Evolutionary conservation across 2,797 vertebrate species (phyloP).

Genomic region (Chaetodon trifasciatus): DNA sequence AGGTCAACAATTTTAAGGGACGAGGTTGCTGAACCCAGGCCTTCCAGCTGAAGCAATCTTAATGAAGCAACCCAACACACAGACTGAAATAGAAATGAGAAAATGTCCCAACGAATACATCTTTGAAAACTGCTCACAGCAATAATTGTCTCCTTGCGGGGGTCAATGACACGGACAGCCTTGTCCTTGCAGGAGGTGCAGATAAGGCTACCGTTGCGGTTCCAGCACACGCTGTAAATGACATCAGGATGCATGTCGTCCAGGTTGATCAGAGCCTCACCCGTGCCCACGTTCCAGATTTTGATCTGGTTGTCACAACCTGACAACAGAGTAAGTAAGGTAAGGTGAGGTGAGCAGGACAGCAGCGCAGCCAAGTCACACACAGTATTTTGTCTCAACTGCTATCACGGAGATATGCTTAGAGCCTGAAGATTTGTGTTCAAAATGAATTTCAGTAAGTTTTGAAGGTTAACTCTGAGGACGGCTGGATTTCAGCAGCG

Average conservation of each 20-base stretch:
- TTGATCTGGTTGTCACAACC: constrained; percentile 95
- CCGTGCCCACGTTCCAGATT: constrained; percentile 97
- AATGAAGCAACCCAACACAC: too few relatives aligned
- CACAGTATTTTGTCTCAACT: neutral
- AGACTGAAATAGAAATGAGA: neutral
- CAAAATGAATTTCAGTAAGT: neutral
- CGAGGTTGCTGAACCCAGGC: neutral
- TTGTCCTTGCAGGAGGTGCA: constrained; percentile 98
- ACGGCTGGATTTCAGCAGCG: neutral
- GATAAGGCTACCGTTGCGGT: constrained; percentile 95
- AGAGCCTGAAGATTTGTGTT: neutral
- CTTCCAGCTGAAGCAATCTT: neutral
- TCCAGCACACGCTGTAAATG: constrained; percentile 96
- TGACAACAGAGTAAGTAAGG: constrained; percentile 55
- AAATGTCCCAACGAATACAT: neutral
- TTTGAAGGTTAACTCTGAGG: neutral
- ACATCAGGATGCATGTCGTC: constrained; percentile 97
- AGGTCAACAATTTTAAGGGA: constrained; percentile 20
- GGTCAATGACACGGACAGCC: constrained; percentile 93
- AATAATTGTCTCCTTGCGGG: constrained; percentile 91
- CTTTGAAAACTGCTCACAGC: constrained; percentile 83
- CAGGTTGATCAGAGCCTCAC: constrained; percentile 92
- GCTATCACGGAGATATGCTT: neutral
- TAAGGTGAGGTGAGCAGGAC: constrained; percentile 3
- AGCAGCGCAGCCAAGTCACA: neutral